Evolutionary conservation across 2,888 invertebrate species (phyloP).

Genomic region (Tanypteryx hageni): DNA sequence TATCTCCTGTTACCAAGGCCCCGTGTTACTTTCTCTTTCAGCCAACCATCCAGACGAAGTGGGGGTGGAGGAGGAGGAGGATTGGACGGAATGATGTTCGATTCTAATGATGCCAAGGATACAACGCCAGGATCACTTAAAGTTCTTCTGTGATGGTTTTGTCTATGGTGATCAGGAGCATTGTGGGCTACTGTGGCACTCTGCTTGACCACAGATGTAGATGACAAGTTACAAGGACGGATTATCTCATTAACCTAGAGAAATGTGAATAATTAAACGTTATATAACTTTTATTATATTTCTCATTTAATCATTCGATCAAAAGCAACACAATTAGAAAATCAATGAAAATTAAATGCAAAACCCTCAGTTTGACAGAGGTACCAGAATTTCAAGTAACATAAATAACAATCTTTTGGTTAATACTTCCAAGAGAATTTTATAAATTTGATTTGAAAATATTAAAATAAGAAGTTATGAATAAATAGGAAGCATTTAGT

Average conservation of each 20-base stretch:
- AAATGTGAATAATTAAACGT: not conserved
- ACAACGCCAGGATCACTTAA: slow-evolving; percentile 31
- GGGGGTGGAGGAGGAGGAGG: slow-evolving; percentile 39
- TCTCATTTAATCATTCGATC: too few species aligned
- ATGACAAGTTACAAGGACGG: slow-evolving; percentile 20
- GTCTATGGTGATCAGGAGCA: not conserved
- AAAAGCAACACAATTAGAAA: too few species aligned
- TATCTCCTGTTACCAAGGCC: not conserved
- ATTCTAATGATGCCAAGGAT: not conserved
- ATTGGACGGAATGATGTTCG: not conserved
- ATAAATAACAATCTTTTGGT: too few species aligned
- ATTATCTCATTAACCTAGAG: not conserved
- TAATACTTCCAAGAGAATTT: too few species aligned
- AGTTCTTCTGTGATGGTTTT: slow-evolving; percentile 6
- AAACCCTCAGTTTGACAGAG: too few species aligned
- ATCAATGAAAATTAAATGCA: too few species aligned
- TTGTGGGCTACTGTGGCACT: not conserved
- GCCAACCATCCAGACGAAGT: slow-evolving; percentile 10
- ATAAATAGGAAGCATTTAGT: not conserved
- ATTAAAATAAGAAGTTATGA: too few species aligned
- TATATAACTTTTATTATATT: too few species aligned
- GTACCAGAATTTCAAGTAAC: too few species aligned
- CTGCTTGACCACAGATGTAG: not conserved
- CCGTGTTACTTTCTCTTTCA: not conserved
- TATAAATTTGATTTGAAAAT: too few species aligned